Conservation (phyloP, 1,140 invertebrate species). For the Ceratosolen fusciceps region DNA sequence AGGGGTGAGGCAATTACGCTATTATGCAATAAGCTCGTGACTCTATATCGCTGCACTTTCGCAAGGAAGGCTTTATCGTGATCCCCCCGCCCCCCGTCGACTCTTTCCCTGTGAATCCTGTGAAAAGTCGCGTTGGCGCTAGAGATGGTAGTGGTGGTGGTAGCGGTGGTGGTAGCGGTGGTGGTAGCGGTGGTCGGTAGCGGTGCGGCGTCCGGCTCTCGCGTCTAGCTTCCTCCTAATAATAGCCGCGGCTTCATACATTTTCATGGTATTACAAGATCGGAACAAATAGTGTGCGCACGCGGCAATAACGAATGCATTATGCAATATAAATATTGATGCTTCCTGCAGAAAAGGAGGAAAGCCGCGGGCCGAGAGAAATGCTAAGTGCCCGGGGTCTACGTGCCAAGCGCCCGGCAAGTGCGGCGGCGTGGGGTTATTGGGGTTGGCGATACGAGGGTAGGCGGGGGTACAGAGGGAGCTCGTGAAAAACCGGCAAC, state of each 20-base stretch:
- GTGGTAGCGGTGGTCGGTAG: too few species aligned
- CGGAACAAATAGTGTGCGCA: slow-evolving; percentile 72
- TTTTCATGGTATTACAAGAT: slow-evolving; percentile 73
- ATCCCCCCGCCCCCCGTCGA: slow-evolving; percentile 29
- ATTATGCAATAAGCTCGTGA: slow-evolving; percentile 47
- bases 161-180: too few species aligned
- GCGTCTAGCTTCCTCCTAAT: slow-evolving; percentile 69
- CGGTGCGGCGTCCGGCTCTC: slow-evolving; percentile 57
- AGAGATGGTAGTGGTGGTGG: too few species aligned
- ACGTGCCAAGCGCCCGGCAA: too few species aligned
- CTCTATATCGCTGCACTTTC: slow-evolving; percentile 25
- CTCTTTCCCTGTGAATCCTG: not conserved
- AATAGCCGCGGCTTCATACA: slow-evolving; percentile 71
- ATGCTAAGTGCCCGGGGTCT: slow-evolving; percentile 67
- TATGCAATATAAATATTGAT: slow-evolving; percentile 73
- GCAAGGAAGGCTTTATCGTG: slow-evolving; percentile 31
- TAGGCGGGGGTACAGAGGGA: slow-evolving; percentile 1
- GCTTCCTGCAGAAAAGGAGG: slow-evolving; percentile 71
- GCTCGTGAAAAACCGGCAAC: slow-evolving; percentile 34
- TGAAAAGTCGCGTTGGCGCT: not conserved
- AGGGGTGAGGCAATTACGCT: slow-evolving; percentile 33
- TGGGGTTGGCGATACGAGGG: not conserved
- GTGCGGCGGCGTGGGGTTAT: not conserved
- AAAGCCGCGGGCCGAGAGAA: slow-evolving; percentile 61
- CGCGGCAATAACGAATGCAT: slow-evolving; percentile 70